Evolutionary conservation across 2,797 vertebrate genomes (phyloP), one percentile per base, ranked within the genome.

Genomic region (Helostoma temminkii): DNA sequence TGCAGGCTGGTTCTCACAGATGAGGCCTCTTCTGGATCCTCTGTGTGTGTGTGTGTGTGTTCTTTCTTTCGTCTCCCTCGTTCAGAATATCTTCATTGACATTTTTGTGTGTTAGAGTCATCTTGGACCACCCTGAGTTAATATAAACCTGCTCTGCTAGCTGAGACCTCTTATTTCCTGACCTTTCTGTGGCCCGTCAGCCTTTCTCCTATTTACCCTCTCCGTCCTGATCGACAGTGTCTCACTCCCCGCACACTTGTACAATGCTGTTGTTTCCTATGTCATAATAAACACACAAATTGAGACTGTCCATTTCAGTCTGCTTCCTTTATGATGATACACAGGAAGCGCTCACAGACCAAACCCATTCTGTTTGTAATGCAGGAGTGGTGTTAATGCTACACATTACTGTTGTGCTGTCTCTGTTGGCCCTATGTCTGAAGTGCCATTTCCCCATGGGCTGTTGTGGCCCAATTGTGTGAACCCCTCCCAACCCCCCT

Each of bases 71-170:
- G 22, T 76, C 53, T 80, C 46, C 71, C 55, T 77, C 49, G 12
- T 80, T 65, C 77, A 47, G 28, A 71, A 74, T 80, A 86, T 92
- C 83, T 90, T 78, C 87, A 74, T 86, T 89, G 77, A 92, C 86
- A 93, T 94, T 89, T 93, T 93, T 94, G 76, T 74, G 57, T 18
- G 58, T 75, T 90, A 80, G 64, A 85, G 87, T 94, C 87, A 93
- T 85, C 61, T 53, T 18, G 8, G 94, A 94, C 93, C 93, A 93
- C 93, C 93, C 91, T 61, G 87, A 52, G 81, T 82, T 92, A 89
- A 84, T 80, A 83, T 93, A 93, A 93, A 92, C 90, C 89, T 76
- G 68, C 66, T 6, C 57, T 34, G 32, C 74, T 68, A 82, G 83
- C 75, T 24, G 67, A 79, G 84, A 71, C 60, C 21, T 74, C 81